Base-by-base conservation (phyloP, 1,140 invertebrate genomes). In the Drosophila lacertosa region DNA sequence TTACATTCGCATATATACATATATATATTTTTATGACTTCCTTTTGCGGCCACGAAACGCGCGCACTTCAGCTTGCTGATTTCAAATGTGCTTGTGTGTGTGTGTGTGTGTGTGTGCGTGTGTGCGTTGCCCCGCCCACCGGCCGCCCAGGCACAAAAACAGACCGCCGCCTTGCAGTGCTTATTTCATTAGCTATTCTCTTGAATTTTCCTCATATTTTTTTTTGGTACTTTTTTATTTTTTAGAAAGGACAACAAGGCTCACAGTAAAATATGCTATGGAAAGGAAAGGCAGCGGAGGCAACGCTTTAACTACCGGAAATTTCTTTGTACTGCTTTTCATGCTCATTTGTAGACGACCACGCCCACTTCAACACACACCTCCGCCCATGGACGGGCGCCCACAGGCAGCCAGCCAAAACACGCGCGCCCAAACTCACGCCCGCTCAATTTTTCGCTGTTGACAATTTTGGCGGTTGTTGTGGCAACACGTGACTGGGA, bases 401-500 rank as follows among this genome's bases (percentile, higher is more conserved):
- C 26, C 33, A 45, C 24, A 50, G 51, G 53, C 26, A 37, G 44
- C 18, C 37, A 44, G 42, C 54, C 22, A 22, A 54, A 68, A 50
- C 63, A 71, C 57, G 74, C 74, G 47, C 47, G 58, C 39, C 45
- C 69, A 64, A 71, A 72, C 82, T 86, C 82, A 88, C 82, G 77
- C 70, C 82, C 83, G 82, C 78, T 50, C 82, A 88, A 88, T 88
- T 88, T 88, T 82, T 88, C 82, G 82, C 83, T 88, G 82, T 88
- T 88, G 82, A 88, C 82, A 88, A 88, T 88, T 88, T 88, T 77
- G 83, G 82, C 82, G 82, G 82, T 88, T 88, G 82, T 88, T 88
- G 82, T 88, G 82, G 82, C 82, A 88, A 88, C 82, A 88, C 82
- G 82, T 88, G 82, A 88, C 82, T 88, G 77, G 81, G 83, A 88